Evolutionary conservation across 2,797 vertebrate genomes (phyloP).

Genomic region (Oryzias dopingdopingensis): DNA sequence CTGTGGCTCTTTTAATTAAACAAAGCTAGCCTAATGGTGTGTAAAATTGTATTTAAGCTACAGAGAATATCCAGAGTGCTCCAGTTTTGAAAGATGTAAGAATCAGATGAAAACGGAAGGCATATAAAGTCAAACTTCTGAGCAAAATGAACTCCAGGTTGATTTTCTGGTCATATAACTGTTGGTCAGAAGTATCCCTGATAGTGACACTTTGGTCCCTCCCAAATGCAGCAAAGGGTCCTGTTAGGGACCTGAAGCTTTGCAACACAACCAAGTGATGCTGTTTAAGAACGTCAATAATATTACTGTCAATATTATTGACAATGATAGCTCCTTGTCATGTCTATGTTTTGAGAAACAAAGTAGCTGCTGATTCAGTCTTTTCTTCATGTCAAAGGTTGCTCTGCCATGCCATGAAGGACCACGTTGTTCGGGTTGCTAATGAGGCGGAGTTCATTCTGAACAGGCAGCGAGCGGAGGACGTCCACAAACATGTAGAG

Average conservation of each 20-base stretch:
- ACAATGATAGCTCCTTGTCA: not conserved
- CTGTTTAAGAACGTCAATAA: slow-evolving; percentile 19
- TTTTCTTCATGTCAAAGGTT: slow-evolving; percentile 75
- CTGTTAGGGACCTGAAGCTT: slow-evolving; percentile 54
- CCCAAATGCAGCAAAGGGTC: slow-evolving; percentile 55
- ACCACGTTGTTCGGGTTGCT: slow-evolving; percentile 96
- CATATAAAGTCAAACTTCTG: slow-evolving; percentile 24
- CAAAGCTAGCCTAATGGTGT: slow-evolving; percentile 78
- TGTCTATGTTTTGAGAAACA: not conserved
- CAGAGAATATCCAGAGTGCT: slow-evolving; percentile 78
- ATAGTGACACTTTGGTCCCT: slow-evolving; percentile 57
- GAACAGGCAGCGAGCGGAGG: slow-evolving; percentile 94
- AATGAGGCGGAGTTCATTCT: slow-evolving; percentile 98
- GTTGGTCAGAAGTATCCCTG: slow-evolving; percentile 44
- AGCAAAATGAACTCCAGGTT: slow-evolving; percentile 20
- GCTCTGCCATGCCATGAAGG: slow-evolving; percentile 97
- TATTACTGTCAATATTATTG: not conserved
- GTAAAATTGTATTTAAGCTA: slow-evolving; percentile 88
- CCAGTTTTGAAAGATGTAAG: slow-evolving; percentile 59
- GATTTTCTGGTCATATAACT: slow-evolving; percentile 48
- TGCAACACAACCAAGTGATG: slow-evolving; percentile 58
- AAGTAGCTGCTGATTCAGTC: slow-evolving; percentile 5
- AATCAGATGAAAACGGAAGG: slow-evolving; percentile 39
- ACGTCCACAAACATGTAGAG: slow-evolving; percentile 96
- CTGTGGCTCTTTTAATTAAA: slow-evolving; percentile 90